Evolutionary conservation across 2,113 vertebrate species (phyloP).

Genomic region (Sinocyclocheilus maitianheensis): DNA sequence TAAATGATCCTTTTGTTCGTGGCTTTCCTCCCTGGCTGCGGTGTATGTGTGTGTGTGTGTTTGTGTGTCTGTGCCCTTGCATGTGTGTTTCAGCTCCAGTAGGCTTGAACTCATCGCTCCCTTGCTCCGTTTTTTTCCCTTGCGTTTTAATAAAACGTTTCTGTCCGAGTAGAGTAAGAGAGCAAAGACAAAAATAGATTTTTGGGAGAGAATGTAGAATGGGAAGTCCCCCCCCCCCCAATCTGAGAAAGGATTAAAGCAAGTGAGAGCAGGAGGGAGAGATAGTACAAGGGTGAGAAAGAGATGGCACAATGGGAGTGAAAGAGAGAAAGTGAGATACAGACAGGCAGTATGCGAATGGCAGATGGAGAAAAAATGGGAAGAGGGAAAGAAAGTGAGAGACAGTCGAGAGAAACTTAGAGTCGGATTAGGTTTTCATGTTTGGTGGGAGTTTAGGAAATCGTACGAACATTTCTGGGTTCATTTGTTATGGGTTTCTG

Average conservation of each 20-base stretch:
- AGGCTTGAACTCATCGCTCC: conserved; percentile 29
- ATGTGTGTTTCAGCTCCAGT: conserved; percentile 28
- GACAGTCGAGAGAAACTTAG: neutral
- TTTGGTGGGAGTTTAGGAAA: conserved; percentile 44
- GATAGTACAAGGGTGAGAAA: conserved; percentile 6
- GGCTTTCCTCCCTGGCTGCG: conserved; percentile 31
- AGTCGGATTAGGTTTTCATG: conserved; percentile 2
- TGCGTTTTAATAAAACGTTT: conserved; percentile 50
- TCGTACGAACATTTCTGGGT: conserved; percentile 3
- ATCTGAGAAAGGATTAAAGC: conserved; percentile 26
- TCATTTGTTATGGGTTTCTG: conserved; percentile 25
- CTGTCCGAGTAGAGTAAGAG: conserved; percentile 46
- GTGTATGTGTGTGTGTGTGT: conserved; percentile 27
- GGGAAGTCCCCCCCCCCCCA: conserved; percentile 32
- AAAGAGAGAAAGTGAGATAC: conserved; percentile 9
- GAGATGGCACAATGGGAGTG: conserved; percentile 13
- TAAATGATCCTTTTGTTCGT: conserved; percentile 77
- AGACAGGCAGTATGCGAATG: conserved; percentile 42
- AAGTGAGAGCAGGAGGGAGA: conserved; percentile 35
- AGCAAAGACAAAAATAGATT: conserved; percentile 59
- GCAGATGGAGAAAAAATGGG: conserved; percentile 35
- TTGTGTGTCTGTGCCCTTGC: conserved; percentile 27
- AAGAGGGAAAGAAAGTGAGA: neutral
- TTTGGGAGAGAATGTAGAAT: conserved; percentile 30
- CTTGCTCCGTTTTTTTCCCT: neutral